A percentile compares a stretch with the other conserved stretches of the same genome.
These are phyloP conservation scores for Delichon dasypus DNA, from an alignment of 2,797 vertebrate genomes.

Conservation along the genomic window DNA sequence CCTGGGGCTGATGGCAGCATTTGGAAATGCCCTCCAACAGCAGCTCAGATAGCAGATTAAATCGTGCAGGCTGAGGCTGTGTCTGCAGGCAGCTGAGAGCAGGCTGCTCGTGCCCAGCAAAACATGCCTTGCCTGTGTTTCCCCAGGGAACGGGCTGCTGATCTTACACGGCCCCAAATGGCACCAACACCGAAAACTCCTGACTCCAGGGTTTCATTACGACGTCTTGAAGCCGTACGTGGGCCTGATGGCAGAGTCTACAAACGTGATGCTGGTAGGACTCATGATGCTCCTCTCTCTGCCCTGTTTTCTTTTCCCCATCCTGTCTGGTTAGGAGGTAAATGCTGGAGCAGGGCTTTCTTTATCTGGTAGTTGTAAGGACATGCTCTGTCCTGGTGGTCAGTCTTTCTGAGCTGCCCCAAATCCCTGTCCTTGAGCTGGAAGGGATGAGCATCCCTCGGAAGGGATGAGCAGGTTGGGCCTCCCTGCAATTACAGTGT, in stretches of 20 bases:
- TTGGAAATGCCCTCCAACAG: neutral
- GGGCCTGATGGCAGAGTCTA: conserved; percentile 80
- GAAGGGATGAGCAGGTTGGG: neutral
- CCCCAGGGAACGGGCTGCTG: conserved; percentile 85
- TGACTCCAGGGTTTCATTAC: conserved; percentile 91
- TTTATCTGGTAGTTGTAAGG: neutral
- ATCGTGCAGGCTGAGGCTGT: neutral
- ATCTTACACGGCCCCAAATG: conserved; percentile 84
- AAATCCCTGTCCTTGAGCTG: neutral
- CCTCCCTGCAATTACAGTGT: neutral
- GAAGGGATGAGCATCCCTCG: neutral
- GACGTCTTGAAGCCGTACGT: conserved; percentile 87
- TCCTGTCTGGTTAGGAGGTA: neutral
- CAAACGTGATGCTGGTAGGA: conserved; percentile 85
- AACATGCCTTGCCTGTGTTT: conserved; percentile 14
- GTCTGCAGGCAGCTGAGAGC: neutral
- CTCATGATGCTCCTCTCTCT: neutral
- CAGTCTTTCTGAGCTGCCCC: neutral
- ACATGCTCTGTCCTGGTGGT: neutral
- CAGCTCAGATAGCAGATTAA: neutral
- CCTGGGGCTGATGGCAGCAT: neutral
- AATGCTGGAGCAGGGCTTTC: neutral
- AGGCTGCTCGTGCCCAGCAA: neutral
- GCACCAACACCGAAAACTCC: conserved; percentile 86
- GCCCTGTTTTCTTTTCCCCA: neutral